These are phyloP conservation scores for Drosophila falleni DNA, from an alignment of 2,888 invertebrate genomes.

Conservation along the genomic window DNA sequence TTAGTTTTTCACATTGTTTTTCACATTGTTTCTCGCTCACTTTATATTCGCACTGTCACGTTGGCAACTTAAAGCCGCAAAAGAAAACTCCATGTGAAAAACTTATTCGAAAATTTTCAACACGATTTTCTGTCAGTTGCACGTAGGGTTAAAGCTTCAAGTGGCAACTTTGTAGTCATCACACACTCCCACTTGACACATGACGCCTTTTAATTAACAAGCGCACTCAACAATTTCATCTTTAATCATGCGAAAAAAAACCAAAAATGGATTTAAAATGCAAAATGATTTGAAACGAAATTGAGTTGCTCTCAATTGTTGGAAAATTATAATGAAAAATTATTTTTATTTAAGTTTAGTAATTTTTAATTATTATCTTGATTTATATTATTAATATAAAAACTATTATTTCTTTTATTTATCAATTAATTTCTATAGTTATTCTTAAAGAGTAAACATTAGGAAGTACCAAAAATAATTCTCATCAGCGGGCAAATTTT, in stretches of 20 bases:
- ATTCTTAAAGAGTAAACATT: no score
- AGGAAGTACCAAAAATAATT: neutral
- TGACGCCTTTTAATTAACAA: conserved; percentile 50
- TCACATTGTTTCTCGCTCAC: conserved; percentile 26
- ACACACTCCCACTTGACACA: conserved; percentile 22
- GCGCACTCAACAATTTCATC: conserved; percentile 24
- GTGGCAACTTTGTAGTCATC: conserved; percentile 34
- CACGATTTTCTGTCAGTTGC: conserved; percentile 7
- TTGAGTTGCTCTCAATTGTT: neutral
- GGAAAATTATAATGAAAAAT: neutral
- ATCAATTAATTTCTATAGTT: no score
- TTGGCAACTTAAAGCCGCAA: conserved; percentile 35
- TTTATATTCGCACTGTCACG: conserved; percentile 44
- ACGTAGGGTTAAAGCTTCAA: conserved; percentile 35
- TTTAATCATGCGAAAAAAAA: conserved; percentile 31
- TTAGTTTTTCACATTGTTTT: conserved; percentile 51
- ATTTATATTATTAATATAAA: neutral
- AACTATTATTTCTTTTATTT: neutral
- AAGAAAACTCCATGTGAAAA: conserved; percentile 16
- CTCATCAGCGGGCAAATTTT: conserved; percentile 2
- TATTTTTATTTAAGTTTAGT: neutral
- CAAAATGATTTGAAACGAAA: neutral
- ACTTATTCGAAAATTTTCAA: conserved; percentile 20
- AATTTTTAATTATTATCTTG: neutral
- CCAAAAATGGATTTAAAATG: conserved; percentile 5